phyloP scores from a whole-genome alignment of 2,113 vertebrate species.

The Progne subis region DNA sequence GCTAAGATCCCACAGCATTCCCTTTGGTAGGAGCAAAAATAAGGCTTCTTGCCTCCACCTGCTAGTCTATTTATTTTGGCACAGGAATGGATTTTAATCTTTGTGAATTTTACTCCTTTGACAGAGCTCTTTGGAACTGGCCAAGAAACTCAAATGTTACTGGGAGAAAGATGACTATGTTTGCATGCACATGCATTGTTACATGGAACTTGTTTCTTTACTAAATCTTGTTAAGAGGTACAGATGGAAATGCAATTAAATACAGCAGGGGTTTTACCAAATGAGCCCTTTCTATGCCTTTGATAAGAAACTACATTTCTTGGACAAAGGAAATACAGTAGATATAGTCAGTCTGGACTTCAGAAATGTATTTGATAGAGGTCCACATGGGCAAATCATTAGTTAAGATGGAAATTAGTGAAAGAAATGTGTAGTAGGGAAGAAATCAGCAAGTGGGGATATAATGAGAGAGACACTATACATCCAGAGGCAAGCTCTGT shows the following conservation, averaged over 20 bases:
- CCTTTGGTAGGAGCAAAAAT: neutral
- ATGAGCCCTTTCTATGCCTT: neutral
- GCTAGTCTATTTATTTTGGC: neutral
- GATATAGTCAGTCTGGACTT: neutral
- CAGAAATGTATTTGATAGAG: neutral
- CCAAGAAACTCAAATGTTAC: neutral
- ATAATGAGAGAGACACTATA: neutral
- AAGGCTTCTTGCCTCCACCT: neutral
- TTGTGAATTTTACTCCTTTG: neutral
- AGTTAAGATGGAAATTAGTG: conserved; percentile 8
- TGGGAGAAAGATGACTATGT: neutral
- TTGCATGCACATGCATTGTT: neutral
- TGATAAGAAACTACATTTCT: neutral
- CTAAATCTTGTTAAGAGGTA: neutral
- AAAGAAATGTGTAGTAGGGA: neutral
- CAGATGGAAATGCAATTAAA: neutral
- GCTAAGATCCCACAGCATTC: neutral
- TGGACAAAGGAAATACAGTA: neutral
- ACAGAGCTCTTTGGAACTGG: neutral
- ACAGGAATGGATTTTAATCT: neutral
- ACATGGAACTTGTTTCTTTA: neutral
- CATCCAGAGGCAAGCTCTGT: neutral
- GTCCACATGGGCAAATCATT: neutral
- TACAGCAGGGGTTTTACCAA: neutral
- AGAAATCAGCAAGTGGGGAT: neutral